Percentiles rank a stretch among this genome's conserved stretches.
phyloP scores from a whole-genome alignment of 2,888 invertebrate genomes.

The Hirtodrosophila histrioides region DNA sequence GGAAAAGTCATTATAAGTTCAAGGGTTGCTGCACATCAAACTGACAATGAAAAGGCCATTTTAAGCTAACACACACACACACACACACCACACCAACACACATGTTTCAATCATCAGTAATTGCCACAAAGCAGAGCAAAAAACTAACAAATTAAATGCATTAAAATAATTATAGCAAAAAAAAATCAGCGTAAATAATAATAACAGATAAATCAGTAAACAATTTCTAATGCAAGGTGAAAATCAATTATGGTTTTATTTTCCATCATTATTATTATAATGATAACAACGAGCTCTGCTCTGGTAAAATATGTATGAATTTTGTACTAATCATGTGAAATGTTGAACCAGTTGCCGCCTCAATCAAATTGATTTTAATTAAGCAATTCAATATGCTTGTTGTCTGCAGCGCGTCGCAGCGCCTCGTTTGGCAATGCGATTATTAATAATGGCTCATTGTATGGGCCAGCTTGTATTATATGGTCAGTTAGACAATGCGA shows the following conservation, averaged over 20 bases:
- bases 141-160: constrained; percentile 39
- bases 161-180: constrained; percentile 47
- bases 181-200: constrained; percentile 7
- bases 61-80: constrained; percentile 17
- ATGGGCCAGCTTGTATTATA: constrained; percentile 22
- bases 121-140: constrained; percentile 17
- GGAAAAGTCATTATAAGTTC: constrained; percentile 38
- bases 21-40: constrained; percentile 55
- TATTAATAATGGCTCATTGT: constrained; percentile 34
- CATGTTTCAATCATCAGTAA: constrained; percentile 41
- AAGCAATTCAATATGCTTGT: constrained; percentile 45
- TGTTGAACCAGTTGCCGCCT: constrained; percentile 20
- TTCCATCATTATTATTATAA: constrained; percentile 23
- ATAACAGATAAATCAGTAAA: constrained; percentile 18
- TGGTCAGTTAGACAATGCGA: constrained; percentile 27
- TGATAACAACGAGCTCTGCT: constrained; percentile 9
- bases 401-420: not conserved
- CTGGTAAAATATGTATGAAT: constrained; percentile 17
- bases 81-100: constrained; percentile 8
- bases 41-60: constrained; percentile 57
- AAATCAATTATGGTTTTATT: constrained; percentile 57
- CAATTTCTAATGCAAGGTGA: constrained; percentile 39
- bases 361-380: constrained; percentile 57
- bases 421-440: constrained; percentile 39
- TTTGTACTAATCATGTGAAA: constrained; percentile 13